Percentiles rank a stretch among this genome's conserved stretches.
phyloP scores from a whole-genome alignment of 2,888 invertebrate genomes.

The Melitaea athalia region DNA sequence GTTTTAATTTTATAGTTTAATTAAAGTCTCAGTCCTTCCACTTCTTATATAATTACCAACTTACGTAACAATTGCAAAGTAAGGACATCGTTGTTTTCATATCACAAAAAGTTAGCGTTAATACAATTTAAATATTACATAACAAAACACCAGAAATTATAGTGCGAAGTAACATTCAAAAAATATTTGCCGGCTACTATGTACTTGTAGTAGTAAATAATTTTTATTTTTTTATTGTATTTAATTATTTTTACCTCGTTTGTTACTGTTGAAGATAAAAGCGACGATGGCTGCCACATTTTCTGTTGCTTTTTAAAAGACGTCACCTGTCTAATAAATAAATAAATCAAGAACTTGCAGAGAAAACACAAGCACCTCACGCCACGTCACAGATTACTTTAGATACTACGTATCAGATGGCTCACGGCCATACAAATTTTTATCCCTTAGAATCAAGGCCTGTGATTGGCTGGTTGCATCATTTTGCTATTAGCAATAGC shows the following conservation, averaged over 20 bases:
- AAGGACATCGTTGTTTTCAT: conserved; percentile 37
- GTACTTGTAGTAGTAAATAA: not conserved
- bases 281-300: conserved; percentile 24
- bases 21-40: conserved; percentile 45
- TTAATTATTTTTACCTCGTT: conserved; percentile 19
- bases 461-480: too few species aligned
- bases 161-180: conserved; percentile 7
- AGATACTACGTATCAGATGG: too few species aligned
- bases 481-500: too few species aligned
- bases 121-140: conserved; percentile 27
- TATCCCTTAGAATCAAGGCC: too few species aligned
- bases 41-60: conserved; percentile 60
- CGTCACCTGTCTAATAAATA: conserved; percentile 25
- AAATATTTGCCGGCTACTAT: conserved; percentile 1
- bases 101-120: conserved; percentile 23
- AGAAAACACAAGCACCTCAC: conserved; percentile 17
- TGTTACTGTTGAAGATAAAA: conserved; percentile 1
- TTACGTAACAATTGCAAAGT: conserved; percentile 71
- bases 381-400: conserved; percentile 33
- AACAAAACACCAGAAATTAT: conserved; percentile 16
- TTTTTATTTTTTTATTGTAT: not conserved
- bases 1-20: too few species aligned
- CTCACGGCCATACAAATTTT: too few species aligned
- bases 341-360: conserved; percentile 16
- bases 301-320: conserved; percentile 20